These are phyloP conservation scores for Macaca nemestrina DNA, from an alignment of 2,113 vertebrate species.

Conservation along the genomic window DNA sequence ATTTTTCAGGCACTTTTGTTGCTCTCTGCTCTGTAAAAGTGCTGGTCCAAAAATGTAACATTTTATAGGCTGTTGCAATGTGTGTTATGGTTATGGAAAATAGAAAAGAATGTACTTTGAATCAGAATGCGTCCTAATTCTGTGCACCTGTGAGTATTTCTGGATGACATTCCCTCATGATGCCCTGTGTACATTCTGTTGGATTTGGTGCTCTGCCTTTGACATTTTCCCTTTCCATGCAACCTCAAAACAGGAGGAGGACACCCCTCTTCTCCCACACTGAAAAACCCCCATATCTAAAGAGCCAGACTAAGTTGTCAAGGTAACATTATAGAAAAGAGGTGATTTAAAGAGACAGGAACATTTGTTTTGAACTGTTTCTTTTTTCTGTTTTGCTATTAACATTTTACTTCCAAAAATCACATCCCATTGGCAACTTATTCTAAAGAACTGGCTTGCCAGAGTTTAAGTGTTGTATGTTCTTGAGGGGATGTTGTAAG, in stretches of 20 bases:
- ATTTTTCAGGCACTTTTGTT: slow-evolving; percentile 79
- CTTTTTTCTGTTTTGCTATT: neutral
- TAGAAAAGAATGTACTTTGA: slow-evolving; percentile 24
- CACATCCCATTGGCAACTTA: slow-evolving; percentile 7
- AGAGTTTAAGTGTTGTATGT: slow-evolving; percentile 7
- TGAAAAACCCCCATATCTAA: slow-evolving; percentile 69
- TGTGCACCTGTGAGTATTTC: slow-evolving; percentile 74
- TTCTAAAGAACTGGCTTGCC: slow-evolving; percentile 5
- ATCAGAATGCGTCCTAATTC: slow-evolving; percentile 72
- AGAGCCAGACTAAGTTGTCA: slow-evolving; percentile 82
- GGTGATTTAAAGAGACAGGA: slow-evolving; percentile 79
- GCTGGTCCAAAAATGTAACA: slow-evolving; percentile 67
- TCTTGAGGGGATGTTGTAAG: slow-evolving; percentile 44
- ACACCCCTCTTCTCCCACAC: slow-evolving; percentile 62
- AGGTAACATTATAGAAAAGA: slow-evolving; percentile 82
- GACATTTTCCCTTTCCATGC: slow-evolving; percentile 33
- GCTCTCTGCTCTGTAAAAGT: slow-evolving; percentile 60
- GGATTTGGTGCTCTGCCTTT: neutral
- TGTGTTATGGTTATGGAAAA: neutral
- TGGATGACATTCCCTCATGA: slow-evolving; percentile 60
- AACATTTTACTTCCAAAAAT: slow-evolving; percentile 58
- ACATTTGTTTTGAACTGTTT: slow-evolving; percentile 24
- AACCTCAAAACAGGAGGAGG: slow-evolving; percentile 64
- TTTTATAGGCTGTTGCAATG: neutral
- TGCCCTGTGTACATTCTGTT: neutral